These are phyloP conservation scores for Cydia amplana DNA, from an alignment of 1,140 invertebrate species.

Conservation along the genomic window DNA sequence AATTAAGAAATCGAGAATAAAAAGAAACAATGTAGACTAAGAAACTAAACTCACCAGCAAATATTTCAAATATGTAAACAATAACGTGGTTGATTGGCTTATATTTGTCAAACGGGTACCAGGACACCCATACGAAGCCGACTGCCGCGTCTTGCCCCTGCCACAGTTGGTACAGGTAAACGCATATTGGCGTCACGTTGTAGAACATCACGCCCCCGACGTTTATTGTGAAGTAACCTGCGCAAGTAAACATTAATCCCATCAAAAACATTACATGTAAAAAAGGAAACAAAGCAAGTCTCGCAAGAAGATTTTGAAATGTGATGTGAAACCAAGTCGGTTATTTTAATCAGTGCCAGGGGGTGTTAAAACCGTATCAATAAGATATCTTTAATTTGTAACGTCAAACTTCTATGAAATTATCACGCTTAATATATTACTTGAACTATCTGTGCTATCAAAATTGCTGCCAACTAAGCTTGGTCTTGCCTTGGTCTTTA, in stretches of 20 bases:
- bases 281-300: too few relatives aligned
- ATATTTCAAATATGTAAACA: constrained; percentile 72
- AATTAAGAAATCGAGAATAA: neutral
- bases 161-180: constrained; percentile 55
- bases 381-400: too few relatives aligned
- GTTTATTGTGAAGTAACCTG: constrained; percentile 69
- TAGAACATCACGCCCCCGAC: constrained; percentile 65
- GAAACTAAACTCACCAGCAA: constrained; percentile 54
- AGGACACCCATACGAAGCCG: constrained; percentile 66
- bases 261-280: too few relatives aligned
- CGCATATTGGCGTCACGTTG: constrained; percentile 61
- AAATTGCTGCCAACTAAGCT: too few relatives aligned
- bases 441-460: too few relatives aligned
- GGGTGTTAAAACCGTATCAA: too few relatives aligned
- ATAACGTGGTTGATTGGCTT: constrained; percentile 55
- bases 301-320: too few relatives aligned
- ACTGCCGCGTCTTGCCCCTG: constrained; percentile 52
- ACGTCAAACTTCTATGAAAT: too few relatives aligned
- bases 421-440: too few relatives aligned
- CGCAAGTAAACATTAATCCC: constrained; percentile 25
- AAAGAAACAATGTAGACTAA: neutral
- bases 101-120: constrained; percentile 73
- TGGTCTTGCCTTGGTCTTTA: too few relatives aligned
- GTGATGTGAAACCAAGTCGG: too few relatives aligned
- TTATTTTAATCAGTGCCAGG: too few relatives aligned